Evolutionary conservation across 2,113 vertebrate species (phyloP).

Genomic region (Nyctereutes procyonoides): DNA sequence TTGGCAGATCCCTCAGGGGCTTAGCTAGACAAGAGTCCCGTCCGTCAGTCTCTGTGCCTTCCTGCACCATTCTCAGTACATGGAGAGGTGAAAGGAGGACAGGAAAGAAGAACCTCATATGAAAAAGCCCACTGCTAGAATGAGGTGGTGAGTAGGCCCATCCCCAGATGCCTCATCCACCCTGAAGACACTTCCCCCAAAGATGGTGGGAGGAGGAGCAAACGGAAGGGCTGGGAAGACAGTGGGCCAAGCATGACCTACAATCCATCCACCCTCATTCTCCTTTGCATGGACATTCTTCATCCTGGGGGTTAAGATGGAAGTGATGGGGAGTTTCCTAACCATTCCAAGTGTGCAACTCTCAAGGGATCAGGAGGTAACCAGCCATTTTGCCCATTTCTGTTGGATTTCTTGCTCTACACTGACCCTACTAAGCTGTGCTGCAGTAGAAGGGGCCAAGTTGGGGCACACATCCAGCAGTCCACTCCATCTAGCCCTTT

Average conservation of each 20-base stretch:
- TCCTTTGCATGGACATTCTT: background rate
- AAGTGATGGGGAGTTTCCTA: background rate
- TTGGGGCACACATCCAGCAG: background rate
- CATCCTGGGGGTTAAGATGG: background rate
- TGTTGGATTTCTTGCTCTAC: background rate
- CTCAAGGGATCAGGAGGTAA: background rate
- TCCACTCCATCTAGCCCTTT: background rate
- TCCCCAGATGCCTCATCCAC: background rate
- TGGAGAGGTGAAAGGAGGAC: background rate
- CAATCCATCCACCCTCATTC: background rate
- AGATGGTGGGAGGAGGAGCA: accelerated
- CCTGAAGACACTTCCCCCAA: background rate
- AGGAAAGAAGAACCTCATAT: background rate
- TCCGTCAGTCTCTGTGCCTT: no score
- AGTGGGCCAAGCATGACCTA: background rate
- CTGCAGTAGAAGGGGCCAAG: background rate
- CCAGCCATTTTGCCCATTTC: background rate
- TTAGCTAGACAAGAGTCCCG: background rate
- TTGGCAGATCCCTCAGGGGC: background rate
- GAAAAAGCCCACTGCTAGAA: background rate
- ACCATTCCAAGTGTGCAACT: background rate
- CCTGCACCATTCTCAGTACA: background rate
- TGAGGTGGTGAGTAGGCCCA: background rate
- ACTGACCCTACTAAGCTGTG: background rate
- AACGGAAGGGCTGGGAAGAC: background rate